Base-by-base conservation (phyloP, 2,797 vertebrate genomes). In the Chrosomus eos region DNA sequence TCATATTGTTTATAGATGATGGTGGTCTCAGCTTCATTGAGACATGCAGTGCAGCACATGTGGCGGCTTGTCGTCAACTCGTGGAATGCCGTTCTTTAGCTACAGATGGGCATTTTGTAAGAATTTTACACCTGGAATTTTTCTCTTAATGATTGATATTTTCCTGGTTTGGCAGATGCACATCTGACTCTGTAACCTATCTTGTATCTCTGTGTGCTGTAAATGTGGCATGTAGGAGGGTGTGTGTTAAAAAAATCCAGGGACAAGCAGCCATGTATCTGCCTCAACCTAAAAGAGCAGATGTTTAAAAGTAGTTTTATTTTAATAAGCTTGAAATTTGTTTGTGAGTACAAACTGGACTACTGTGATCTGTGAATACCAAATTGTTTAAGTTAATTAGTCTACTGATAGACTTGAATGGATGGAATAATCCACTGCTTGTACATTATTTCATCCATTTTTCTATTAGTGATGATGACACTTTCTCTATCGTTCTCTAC, bases 121-220 rank as follows among this genome's bases (percentile, higher is more conserved):
- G 53, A 66, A 68, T 53, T 51, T 87, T 78, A 93, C 91, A 93
- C 90, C 93, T 94, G 92, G 93, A 94, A 90, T 90, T 83, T 87
- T 92, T 92, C 86, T 81, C 79, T 73, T 91, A 91, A 93, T 94
- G 82, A 92, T 81, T 92, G 90, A 87, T 77, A 89, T 90, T 92
- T 93, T 90, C 89, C 88, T 71, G 23, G 81, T 53, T 21, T 81
- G 58, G 40, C 76, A 64, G 64, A 80, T 80, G 62, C 72, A 40
- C 71, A 66, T 85, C 74, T 81, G 68, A 74, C 45, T 55, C 45
- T 68, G 33, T 33, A 78, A 77, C 53, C 9, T 64, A 76, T 28
- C 48, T 82, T 81, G 31, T 75, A 36, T 84, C 72, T 79, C 38
- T 67, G 68, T 75, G 43, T 60, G 38, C 78, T 78, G 82, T 84